Percentiles rank a stretch among this genome's conserved stretches.
Conservation (phyloP, 2,797 vertebrate species). For the Todus mexicanus region DNA sequence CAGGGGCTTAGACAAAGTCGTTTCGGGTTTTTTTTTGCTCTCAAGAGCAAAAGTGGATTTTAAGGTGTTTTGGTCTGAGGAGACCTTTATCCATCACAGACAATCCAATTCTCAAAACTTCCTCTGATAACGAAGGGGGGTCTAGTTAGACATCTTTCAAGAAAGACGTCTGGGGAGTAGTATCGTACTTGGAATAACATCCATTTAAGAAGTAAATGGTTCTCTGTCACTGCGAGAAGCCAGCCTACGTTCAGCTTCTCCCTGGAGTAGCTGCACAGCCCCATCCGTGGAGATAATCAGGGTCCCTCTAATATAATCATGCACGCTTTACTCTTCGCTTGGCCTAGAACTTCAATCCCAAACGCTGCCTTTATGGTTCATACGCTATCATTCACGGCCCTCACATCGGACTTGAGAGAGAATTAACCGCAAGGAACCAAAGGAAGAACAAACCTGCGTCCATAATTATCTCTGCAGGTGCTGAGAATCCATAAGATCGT, state of each 20-base stretch:
- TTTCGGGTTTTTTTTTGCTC: not conserved
- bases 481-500: fast-evolving
- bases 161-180: not conserved
- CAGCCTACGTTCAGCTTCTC: not conserved
- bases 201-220: not conserved
- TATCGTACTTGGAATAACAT: not conserved
- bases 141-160: not conserved
- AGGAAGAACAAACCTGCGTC: not conserved
- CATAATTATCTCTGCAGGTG: not conserved
- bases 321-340: not conserved
- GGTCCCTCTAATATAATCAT: not conserved
- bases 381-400: not conserved
- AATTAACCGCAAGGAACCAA: not conserved
- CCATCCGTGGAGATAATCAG: not conserved
- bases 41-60: not conserved
- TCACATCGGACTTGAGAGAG: not conserved
- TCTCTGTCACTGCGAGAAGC: not conserved
- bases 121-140: not conserved
- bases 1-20: not conserved
- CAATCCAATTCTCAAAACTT: not conserved
- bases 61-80: not conserved
- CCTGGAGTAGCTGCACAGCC: not conserved
- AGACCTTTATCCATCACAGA: not conserved
- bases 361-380: not conserved
- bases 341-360: not conserved